phyloP scores from a whole-genome alignment of 2,888 invertebrate species.

The Prosopocoilus inquinatus region DNA sequence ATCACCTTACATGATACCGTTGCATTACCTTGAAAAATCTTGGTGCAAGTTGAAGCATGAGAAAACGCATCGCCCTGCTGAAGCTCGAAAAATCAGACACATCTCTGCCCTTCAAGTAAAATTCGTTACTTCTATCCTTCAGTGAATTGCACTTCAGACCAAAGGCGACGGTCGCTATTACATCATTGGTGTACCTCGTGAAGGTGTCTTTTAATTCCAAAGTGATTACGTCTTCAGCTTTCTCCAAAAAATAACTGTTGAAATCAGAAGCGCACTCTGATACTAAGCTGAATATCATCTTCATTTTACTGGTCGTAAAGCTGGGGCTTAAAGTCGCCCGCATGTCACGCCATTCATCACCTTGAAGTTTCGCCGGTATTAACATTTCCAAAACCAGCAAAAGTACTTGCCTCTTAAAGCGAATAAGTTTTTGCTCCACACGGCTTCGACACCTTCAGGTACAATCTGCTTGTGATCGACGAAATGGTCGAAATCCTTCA shows the following conservation, averaged over 20 bases:
- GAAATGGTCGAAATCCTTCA: slow-evolving; percentile 48
- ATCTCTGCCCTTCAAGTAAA: slow-evolving; percentile 11
- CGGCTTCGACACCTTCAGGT: slow-evolving; percentile 30
- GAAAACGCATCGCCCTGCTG: slow-evolving; percentile 32
- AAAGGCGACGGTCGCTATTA: slow-evolving; percentile 56
- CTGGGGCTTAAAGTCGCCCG: slow-evolving; percentile 47
- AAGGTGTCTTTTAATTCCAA: slow-evolving; percentile 52
- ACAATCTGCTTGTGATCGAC: slow-evolving; percentile 37
- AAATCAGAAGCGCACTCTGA: slow-evolving; percentile 31
- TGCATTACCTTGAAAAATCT: slow-evolving; percentile 9
- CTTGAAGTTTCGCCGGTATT: slow-evolving; percentile 15
- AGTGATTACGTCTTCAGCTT: slow-evolving; percentile 24
- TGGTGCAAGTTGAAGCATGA: slow-evolving; percentile 13
- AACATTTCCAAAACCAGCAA: slow-evolving; percentile 8
- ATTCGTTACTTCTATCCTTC: slow-evolving; percentile 44
- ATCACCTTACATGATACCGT: slow-evolving; percentile 8
- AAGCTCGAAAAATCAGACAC: slow-evolving; percentile 50
- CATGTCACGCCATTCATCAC: slow-evolving; percentile 45
- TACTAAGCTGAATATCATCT: slow-evolving; percentile 38
- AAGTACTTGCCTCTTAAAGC: slow-evolving; percentile 15
- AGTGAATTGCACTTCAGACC: slow-evolving; percentile 58
- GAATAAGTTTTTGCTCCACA: slow-evolving; percentile 29
- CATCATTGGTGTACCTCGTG: slow-evolving; percentile 54
- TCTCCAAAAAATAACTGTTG: slow-evolving; percentile 29
- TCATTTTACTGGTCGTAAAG: slow-evolving; percentile 47